A percentile compares a stretch with the other conserved stretches of the same genome.
Conservation (phyloP, 1,140 invertebrate genomes). For the Diabrotica virgifera region DNA sequence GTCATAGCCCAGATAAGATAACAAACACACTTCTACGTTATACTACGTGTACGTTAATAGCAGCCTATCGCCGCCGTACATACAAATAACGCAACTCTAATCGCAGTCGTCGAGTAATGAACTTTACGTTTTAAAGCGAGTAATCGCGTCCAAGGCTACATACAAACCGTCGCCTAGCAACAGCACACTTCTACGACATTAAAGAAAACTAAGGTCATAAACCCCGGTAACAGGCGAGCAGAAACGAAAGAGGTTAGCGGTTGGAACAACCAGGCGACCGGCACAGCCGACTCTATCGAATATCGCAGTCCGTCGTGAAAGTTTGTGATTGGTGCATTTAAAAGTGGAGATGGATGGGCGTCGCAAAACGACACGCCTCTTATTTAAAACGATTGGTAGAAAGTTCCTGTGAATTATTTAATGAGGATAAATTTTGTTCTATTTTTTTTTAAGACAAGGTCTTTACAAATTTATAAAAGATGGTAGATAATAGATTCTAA, state of each 20-base stretch:
- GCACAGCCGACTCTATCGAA: neutral
- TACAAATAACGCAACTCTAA: no score
- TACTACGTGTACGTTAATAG: no score
- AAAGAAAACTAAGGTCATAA: constrained; percentile 18
- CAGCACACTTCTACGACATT: constrained; percentile 11
- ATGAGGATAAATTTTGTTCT: no score
- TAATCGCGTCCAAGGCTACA: constrained; percentile 15
- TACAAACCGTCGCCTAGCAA: constrained; percentile 16
- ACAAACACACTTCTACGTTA: no score
- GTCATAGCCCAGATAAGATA: no score
- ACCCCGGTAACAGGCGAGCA: constrained; percentile 11
- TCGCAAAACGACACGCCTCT: neutral
- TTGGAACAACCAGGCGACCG: neutral
- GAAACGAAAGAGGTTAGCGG: neutral
- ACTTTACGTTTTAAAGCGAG: constrained; percentile 2
- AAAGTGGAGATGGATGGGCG: neutral
- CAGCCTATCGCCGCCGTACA: no score
- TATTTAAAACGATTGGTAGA: neutral
- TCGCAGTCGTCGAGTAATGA: neutral
- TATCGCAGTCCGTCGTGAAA: neutral
- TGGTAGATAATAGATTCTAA: no score
- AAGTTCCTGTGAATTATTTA: neutral
- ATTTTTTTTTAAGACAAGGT: no score
- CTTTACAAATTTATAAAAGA: no score
- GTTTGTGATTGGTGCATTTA: neutral